Conservation (phyloP, 2,113 vertebrate genomes). For the Mungos mungo region DNA sequence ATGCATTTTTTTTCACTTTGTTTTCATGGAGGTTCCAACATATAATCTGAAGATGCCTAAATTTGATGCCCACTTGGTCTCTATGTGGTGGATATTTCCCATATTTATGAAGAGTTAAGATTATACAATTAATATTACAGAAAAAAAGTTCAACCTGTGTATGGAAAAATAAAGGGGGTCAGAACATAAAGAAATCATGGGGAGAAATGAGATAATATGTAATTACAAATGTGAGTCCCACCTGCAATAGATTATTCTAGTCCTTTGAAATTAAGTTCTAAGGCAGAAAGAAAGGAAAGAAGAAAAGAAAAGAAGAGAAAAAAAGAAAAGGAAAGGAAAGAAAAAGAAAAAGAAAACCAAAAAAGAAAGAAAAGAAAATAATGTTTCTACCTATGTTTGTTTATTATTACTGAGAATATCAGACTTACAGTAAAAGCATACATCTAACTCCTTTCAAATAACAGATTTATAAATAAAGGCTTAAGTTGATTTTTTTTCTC, state of each 20-base stretch:
- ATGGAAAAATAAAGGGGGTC: background rate
- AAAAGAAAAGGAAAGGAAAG: too few species aligned
- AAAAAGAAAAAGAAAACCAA: too few species aligned
- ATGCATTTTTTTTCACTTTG: background rate
- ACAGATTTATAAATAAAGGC: background rate
- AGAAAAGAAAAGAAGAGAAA: background rate
- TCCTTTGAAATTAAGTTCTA: background rate
- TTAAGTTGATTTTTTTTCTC: background rate
- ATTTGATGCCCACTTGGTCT: background rate
- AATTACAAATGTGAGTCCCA: background rate
- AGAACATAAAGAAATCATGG: fast-evolving
- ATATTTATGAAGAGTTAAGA: background rate
- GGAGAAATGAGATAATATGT: background rate
- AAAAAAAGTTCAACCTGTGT: background rate
- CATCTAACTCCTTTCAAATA: background rate
- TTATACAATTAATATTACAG: background rate
- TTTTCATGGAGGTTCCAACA: background rate
- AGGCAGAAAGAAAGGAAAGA: background rate
- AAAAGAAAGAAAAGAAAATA: too few species aligned
- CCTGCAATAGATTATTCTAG: background rate
- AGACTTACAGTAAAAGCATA: background rate
- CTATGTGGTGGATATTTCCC: background rate
- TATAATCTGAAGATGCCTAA: background rate
- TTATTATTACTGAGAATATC: background rate
- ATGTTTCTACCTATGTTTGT: background rate